Percentiles rank a stretch among this genome's conserved stretches.
Evolutionary conservation across 2,797 vertebrate genomes (phyloP).

Genomic region (Falco columbarius): DNA sequence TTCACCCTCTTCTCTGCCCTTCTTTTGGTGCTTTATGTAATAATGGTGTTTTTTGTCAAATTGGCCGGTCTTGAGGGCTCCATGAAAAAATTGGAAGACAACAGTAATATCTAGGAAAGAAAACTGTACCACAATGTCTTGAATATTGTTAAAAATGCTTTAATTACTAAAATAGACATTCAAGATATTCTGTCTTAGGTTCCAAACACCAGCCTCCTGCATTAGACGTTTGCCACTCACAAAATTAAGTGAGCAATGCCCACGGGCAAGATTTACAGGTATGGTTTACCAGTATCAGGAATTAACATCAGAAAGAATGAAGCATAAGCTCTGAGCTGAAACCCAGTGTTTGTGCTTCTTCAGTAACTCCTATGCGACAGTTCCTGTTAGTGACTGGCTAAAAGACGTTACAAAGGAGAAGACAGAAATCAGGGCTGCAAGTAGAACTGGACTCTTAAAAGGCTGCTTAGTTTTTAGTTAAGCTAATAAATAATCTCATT

Average conservation of each 20-base stretch:
- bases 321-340: neutral
- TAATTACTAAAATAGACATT: slow-evolving; percentile 76
- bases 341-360: slow-evolving; percentile 1
- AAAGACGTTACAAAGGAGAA: neutral
- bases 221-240: neutral
- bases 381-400: neutral
- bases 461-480: slow-evolving; percentile 32
- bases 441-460: neutral
- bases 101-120: neutral
- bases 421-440: slow-evolving; percentile 14
- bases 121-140: neutral
- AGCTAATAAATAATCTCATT: slow-evolving; percentile 68
- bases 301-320: slow-evolving; percentile 8
- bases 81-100: neutral
- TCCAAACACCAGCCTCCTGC: slow-evolving; percentile 16
- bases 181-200: slow-evolving; percentile 2
- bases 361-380: neutral
- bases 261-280: neutral
- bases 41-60: neutral
- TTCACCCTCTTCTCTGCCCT: neutral
- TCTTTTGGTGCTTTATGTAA: neutral
- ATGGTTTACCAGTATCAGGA: neutral
- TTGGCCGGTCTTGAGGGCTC: neutral
- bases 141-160: slow-evolving; percentile 70
- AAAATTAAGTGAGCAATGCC: neutral